These are phyloP conservation scores for Paramisgurnus dabryanus DNA, from an alignment of 2,113 vertebrate genomes.

Conservation along the genomic window DNA sequence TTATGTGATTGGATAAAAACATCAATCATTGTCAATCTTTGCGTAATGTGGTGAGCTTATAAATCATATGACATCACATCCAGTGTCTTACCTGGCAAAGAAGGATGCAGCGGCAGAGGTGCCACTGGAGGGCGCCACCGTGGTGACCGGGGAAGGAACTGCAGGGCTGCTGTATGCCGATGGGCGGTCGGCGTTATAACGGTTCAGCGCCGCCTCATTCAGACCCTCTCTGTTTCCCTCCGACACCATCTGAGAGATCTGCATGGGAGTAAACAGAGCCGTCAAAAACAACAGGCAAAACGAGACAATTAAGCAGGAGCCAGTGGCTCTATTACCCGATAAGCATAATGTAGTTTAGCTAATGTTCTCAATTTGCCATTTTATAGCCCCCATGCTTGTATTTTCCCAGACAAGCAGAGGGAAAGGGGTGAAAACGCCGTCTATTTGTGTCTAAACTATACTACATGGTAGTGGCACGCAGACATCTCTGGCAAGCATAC, in stretches of 20 bases:
- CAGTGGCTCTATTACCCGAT: not conserved
- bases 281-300: not conserved
- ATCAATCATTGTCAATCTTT: too few species aligned
- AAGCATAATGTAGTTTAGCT: not conserved
- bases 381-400: not conserved
- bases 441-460: conserved; percentile 1
- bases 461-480: not conserved
- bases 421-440: not conserved
- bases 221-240: conserved; percentile 84
- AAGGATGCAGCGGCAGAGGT: conserved; percentile 92
- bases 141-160: conserved; percentile 71
- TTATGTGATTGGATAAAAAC: too few species aligned
- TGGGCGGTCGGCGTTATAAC: conserved; percentile 88
- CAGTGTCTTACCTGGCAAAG: conserved; percentile 88
- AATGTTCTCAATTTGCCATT: conserved; percentile 1
- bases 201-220: conserved; percentile 85
- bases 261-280: conserved; percentile 48
- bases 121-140: conserved; percentile 74
- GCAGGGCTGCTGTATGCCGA: conserved; percentile 72
- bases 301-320: not conserved
- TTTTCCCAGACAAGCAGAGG: not conserved
- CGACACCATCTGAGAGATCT: conserved; percentile 92
- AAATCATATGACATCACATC: not conserved
- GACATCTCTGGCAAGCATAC: conserved; percentile 12
- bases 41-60: not conserved